These are phyloP conservation scores for Acleris emargana DNA, from an alignment of 2,888 invertebrate species.

Conservation along the genomic window DNA sequence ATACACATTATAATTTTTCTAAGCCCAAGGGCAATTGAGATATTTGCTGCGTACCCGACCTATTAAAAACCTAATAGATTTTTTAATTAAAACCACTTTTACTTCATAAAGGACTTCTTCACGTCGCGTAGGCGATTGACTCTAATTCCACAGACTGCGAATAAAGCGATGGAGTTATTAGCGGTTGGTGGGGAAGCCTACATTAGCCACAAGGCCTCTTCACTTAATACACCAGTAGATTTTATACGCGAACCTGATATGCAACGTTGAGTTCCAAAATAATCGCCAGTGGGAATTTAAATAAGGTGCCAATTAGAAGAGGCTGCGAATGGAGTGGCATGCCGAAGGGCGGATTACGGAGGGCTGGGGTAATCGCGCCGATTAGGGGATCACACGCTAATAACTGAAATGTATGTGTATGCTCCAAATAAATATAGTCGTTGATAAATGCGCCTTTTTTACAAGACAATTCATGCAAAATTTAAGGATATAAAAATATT, in stretches of 20 bases:
- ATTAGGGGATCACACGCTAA: slow-evolving; percentile 4
- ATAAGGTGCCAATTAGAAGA: slow-evolving; percentile 78
- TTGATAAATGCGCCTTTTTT: too few relatives aligned
- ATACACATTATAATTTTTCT: slow-evolving; percentile 25
- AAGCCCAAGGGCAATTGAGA: slow-evolving; percentile 20
- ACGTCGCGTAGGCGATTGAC: slow-evolving; percentile 45
- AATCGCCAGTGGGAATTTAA: slow-evolving; percentile 71
- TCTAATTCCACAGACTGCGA: slow-evolving; percentile 42
- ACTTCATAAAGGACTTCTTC: slow-evolving; percentile 46
- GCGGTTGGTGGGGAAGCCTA: slow-evolving; percentile 66
- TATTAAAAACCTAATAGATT: slow-evolving; percentile 42
- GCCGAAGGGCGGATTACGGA: slow-evolving; percentile 44
- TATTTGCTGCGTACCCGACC: slow-evolving; percentile 17
- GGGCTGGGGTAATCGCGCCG: slow-evolving; percentile 1
- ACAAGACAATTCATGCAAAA: too few relatives aligned
- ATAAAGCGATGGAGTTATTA: slow-evolving; percentile 67
- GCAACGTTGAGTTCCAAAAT: slow-evolving; percentile 67
- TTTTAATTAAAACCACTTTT: slow-evolving; percentile 53
- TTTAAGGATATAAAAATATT: too few relatives aligned
- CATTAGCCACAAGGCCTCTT: slow-evolving; percentile 70
- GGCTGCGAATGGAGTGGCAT: slow-evolving; percentile 54
- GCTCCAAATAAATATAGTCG: too few relatives aligned
- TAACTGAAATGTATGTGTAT: not conserved
- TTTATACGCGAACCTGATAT: slow-evolving; percentile 69
- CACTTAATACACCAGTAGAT: slow-evolving; percentile 74